phyloP scores from a whole-genome alignment of 2,113 vertebrate genomes.

The Planiliza haematocheilus region DNA sequence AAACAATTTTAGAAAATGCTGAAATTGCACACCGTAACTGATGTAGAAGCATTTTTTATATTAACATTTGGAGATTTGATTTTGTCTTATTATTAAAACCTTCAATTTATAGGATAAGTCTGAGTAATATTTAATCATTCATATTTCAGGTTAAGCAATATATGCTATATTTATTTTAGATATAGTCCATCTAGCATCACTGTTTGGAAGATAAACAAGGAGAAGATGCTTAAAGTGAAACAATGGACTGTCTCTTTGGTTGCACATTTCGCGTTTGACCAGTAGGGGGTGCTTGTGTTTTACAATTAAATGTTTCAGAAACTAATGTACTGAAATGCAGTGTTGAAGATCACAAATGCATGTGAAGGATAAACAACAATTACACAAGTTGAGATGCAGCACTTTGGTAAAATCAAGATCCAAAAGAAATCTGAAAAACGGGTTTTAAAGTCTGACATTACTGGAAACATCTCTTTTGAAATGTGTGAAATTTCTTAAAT shows the following conservation, averaged over 20 bases:
- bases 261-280: slow-evolving; percentile 43
- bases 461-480: no score
- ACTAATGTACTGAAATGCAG: not conserved
- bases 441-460: not conserved
- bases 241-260: not conserved
- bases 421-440: not conserved
- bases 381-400: not conserved
- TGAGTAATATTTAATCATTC: not conserved
- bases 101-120: no score
- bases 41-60: no score
- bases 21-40: no score
- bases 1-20: not conserved
- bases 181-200: no score
- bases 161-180: no score
- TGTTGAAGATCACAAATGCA: not conserved
- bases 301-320: slow-evolving; percentile 11
- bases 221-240: no score
- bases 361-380: not conserved
- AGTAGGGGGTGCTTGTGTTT: slow-evolving; percentile 71
- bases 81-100: not conserved
- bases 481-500: not conserved
- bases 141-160: not conserved
- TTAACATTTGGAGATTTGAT: not conserved
- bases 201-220: no score
- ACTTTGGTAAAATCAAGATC: not conserved